Evolutionary conservation across 2,797 vertebrate species (phyloP), one percentile per base, ranked within the genome.

Genomic region (Carcharodon carcharias): DNA sequence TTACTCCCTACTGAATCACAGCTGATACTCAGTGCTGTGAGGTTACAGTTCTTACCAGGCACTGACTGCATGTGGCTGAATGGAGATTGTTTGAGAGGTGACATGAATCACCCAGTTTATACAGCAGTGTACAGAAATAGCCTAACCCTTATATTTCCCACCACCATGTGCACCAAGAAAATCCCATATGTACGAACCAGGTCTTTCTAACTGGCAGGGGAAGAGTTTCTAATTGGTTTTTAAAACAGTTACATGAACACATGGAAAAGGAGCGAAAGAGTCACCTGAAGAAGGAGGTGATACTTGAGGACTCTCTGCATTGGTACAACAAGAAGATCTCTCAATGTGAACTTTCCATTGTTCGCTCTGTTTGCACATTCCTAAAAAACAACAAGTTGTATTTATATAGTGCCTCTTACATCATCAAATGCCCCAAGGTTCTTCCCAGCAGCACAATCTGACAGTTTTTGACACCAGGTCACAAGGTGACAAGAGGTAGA

Each of bases 221-320:
- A 21, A 31, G 28, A 8, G 8, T 9, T 67, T 35, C 8, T 11
- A 11, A 73, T 1, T 73, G n/a, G n/a, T 21, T 45, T 45, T 18
- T 0, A 45, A 80, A 82, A 40, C 40, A 21, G 4, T 82, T 21
- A 1, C 3, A 3, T 18, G 4, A 21, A 73, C 4, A 3, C 7
- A 1, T 21, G 82, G 18, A 50, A 12, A 7, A 5, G 7, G 26
- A 28, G 23, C 2, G n/a, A 18, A 28, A 54, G 11, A 40, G 97
- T 96, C 97, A 99, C 99, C 99, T 99, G 99, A 73, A 99, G 98
- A 63, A 99, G 98, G 21, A 99, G 98, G 96, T 98, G 99, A 96
- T 99, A 99, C 97, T 99, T 99, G 61, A 99, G 97, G 58, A 99
- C 99, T 96, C 99, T 98, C 97, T 99, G 99, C 99, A 99, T 99